Evolutionary conservation across 2,797 vertebrate genomes (phyloP).

Genomic region (Acanthornis magna): DNA sequence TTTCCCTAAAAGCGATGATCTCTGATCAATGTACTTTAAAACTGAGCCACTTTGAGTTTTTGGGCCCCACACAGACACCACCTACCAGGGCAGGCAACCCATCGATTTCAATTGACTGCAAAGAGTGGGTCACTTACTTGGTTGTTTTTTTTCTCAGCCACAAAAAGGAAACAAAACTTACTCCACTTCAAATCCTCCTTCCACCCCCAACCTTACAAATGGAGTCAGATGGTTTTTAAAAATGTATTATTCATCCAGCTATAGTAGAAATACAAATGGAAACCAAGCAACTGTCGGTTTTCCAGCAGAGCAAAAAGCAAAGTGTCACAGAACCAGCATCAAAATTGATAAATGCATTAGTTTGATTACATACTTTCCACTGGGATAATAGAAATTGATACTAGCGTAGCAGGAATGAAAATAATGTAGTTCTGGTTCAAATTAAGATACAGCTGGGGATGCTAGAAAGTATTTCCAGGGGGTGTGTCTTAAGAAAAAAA

Average conservation of each 20-base stretch:
- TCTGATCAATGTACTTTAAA: not conserved
- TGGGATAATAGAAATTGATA: not conserved
- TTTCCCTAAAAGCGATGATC: not conserved
- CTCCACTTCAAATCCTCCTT: not conserved
- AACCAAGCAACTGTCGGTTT: not conserved
- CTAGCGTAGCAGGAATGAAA: not conserved
- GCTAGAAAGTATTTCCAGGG: not conserved
- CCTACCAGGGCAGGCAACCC: not conserved
- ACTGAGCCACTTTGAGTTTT: rapidly evolving
- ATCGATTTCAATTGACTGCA: not conserved
- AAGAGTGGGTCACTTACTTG: not conserved
- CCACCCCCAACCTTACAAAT: rapidly evolving
- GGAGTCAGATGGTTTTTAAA: not conserved
- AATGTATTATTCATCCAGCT: not conserved
- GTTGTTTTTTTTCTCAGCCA: not conserved
- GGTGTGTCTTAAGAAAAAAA: not conserved
- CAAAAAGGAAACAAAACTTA: not conserved
- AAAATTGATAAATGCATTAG: constrained; percentile 1
- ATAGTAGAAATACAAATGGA: not conserved
- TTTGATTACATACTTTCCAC: constrained; percentile 16
- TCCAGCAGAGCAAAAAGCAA: not conserved
- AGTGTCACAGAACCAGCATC: not conserved
- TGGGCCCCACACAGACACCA: not conserved
- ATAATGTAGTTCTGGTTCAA: not conserved
- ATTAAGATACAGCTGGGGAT: not conserved